Percentiles rank a stretch among this genome's conserved stretches.
These are phyloP conservation scores for Archips xylosteana DNA, from an alignment of 2,888 invertebrate species.

Conservation along the genomic window DNA sequence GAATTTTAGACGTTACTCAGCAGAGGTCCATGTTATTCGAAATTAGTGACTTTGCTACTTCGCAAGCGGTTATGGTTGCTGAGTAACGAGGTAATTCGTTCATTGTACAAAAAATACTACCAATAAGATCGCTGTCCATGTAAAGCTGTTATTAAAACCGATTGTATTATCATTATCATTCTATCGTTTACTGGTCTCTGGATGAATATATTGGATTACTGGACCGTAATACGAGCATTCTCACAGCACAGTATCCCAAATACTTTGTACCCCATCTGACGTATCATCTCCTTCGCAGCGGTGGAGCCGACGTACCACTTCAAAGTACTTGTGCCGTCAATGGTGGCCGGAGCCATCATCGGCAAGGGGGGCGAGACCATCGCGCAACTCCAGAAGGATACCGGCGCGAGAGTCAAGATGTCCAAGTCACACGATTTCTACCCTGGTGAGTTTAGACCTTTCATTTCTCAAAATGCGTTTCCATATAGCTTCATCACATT, in stretches of 20 bases:
- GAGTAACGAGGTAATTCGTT: no score
- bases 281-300: conserved; percentile 78
- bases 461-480: no score
- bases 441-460: conserved; percentile 91
- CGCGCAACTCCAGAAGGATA: conserved; percentile 98
- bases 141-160: neutral
- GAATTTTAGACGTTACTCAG: no score
- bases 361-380: conserved; percentile 99
- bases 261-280: conserved; percentile 38
- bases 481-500: no score
- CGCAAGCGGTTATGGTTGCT: no score
- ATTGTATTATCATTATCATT: no score
- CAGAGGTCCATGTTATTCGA: no score
- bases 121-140: no score
- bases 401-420: conserved; percentile 99
- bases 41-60: no score
- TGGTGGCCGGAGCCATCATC: conserved; percentile 99
- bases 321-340: conserved; percentile 98
- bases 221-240: neutral
- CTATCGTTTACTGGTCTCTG: neutral
- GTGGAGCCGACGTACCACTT: conserved; percentile 97
- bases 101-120: no score
- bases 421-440: conserved; percentile 99
- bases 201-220: neutral
- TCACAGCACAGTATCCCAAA: conserved; percentile 52